Evolutionary conservation across 2,113 vertebrate species (phyloP).

Genomic region (Lipophrys pholis): DNA sequence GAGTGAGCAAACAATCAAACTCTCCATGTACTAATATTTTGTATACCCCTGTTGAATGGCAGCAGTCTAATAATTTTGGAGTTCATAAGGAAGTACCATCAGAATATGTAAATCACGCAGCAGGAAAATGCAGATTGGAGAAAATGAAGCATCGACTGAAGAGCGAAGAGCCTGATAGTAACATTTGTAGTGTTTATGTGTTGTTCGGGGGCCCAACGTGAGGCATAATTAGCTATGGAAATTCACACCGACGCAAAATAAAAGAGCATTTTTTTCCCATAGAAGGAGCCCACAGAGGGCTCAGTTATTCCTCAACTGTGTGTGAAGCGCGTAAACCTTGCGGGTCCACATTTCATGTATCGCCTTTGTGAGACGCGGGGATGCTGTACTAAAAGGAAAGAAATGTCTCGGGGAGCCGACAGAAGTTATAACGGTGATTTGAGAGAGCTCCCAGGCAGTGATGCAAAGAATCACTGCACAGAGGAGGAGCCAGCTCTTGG

Average conservation of each 20-base stretch:
- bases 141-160: slow-evolving; percentile 27
- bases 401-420: slow-evolving; percentile 47
- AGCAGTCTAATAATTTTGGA: background rate
- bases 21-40: background rate
- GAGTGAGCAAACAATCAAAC: no score
- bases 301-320: background rate
- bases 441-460: slow-evolving; percentile 54
- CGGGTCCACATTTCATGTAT: slow-evolving; percentile 13
- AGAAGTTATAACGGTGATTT: slow-evolving; percentile 44
- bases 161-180: slow-evolving; percentile 1
- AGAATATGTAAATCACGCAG: background rate
- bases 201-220: background rate
- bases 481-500: slow-evolving; percentile 45
- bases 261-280: slow-evolving; percentile 9
- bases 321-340: slow-evolving; percentile 1
- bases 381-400: slow-evolving; percentile 18
- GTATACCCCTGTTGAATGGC: background rate
- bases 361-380: slow-evolving; percentile 8
- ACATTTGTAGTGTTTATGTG: slow-evolving; percentile 6
- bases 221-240: slow-evolving; percentile 11
- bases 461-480: slow-evolving; percentile 52
- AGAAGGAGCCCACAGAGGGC: background rate
- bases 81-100: background rate
- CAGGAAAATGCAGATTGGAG: slow-evolving; percentile 20
- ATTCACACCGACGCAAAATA: slow-evolving; percentile 11